These are phyloP conservation scores for Paguma larvata DNA, from an alignment of 2,797 vertebrate genomes.

Conservation along the genomic window DNA sequence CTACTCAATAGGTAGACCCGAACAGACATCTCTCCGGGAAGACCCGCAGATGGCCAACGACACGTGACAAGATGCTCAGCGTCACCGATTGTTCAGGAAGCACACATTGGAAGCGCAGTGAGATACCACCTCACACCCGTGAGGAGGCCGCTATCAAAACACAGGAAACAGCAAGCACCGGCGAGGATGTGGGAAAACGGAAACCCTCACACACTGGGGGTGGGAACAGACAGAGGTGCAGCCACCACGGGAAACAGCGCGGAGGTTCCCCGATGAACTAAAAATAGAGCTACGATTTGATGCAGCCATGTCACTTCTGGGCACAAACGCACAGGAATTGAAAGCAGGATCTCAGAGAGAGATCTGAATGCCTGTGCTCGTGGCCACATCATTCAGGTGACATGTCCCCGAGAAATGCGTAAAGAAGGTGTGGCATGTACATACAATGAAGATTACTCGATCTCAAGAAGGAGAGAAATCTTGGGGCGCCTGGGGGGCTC, in stretches of 20 bases:
- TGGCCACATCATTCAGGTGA: background rate
- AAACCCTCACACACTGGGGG: background rate
- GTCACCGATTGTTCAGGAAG: fast-evolving
- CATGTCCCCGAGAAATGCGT: background rate
- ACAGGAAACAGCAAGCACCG: fast-evolving
- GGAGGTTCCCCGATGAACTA: background rate
- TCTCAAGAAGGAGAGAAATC: background rate
- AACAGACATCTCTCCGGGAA: background rate
- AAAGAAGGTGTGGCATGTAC: too few relatives aligned
- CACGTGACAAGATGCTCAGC: background rate
- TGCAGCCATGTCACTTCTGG: background rate
- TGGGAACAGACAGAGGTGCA: background rate
- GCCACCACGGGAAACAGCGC: too few relatives aligned
- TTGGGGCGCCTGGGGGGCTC: too few relatives aligned
- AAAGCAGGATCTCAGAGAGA: background rate
- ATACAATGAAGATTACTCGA: too few relatives aligned
- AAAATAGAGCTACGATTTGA: background rate
- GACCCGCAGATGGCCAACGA: background rate
- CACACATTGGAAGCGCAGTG: background rate
- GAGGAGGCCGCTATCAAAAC: fast-evolving
- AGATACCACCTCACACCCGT: background rate
- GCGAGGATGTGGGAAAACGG: fast-evolving
- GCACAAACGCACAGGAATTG: background rate
- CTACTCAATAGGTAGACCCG: background rate
- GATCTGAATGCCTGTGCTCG: background rate